phyloP scores from a whole-genome alignment of 2,113 vertebrate genomes.

The Apodemus sylvaticus region DNA sequence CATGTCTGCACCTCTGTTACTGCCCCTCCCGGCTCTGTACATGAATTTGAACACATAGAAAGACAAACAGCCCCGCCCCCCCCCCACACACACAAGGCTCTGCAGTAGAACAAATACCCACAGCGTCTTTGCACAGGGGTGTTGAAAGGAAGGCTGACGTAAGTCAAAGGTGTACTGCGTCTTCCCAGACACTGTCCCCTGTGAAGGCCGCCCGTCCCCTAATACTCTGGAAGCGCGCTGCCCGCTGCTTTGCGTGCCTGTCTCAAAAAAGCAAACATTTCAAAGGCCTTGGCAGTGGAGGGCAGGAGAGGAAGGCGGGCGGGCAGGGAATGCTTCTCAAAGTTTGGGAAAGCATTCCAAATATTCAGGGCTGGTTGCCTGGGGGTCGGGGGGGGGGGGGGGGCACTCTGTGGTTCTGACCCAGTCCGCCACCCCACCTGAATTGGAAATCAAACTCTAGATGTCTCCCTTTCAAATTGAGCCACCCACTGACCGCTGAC shows the following conservation, averaged over 20 bases:
- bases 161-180: not conserved
- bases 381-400: too few relatives aligned
- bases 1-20: not conserved
- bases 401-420: too few relatives aligned
- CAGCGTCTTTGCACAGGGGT: rapidly evolving
- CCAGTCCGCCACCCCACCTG: not conserved
- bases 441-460: rapidly evolving
- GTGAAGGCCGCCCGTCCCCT: not conserved
- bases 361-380: conserved; percentile 4
- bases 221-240: not conserved
- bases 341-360: conserved; percentile 68
- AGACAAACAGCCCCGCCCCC: not conserved
- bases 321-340: conserved; percentile 23
- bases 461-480: too few relatives aligned
- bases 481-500: not conserved
- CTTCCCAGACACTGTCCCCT: not conserved
- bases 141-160: not conserved
- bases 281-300: not conserved
- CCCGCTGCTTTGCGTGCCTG: conserved; percentile 21
- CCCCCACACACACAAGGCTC: not conserved
- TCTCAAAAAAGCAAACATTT: conserved; percentile 68
- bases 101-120: rapidly evolving
- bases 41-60: not conserved
- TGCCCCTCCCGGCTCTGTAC: not conserved
- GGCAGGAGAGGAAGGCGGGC: not conserved